Percentiles rank a stretch among this genome's conserved stretches.
These are phyloP conservation scores for Crossaster papposus DNA, from an alignment of 53 echinoderm and acorn worm species.

Conservation along the genomic window DNA sequence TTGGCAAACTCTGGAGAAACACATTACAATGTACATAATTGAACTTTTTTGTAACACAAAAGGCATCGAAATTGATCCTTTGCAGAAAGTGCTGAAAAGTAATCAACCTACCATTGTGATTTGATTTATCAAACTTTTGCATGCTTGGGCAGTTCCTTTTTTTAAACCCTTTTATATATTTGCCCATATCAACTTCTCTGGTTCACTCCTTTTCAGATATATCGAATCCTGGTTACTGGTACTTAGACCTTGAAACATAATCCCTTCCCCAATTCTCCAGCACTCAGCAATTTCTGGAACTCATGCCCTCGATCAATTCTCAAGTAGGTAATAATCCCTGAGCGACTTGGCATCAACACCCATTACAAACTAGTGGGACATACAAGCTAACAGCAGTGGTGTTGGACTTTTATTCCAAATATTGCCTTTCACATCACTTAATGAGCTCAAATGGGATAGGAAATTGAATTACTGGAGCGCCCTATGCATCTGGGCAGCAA, in stretches of 20 bases:
- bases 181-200: neutral
- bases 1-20: too few relatives aligned
- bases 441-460: conserved; percentile 22
- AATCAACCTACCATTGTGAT: neutral
- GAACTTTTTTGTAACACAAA: too few relatives aligned
- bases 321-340: neutral
- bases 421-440: neutral
- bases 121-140: neutral
- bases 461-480: conserved; percentile 7
- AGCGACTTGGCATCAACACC: neutral
- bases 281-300: neutral
- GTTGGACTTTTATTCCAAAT: neutral
- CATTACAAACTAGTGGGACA: too few relatives aligned
- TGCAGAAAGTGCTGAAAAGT: too few relatives aligned
- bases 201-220: neutral
- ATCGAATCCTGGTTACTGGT: neutral
- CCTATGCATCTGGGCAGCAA: neutral
- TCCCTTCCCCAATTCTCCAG: neutral
- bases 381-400: neutral
- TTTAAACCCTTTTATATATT: neutral
- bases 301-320: neutral
- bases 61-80: too few relatives aligned
- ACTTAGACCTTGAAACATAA: neutral
- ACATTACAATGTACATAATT: too few relatives aligned
- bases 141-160: neutral